phyloP scores from a whole-genome alignment of 2,113 vertebrate genomes.

The Corydoras maculifer region DNA sequence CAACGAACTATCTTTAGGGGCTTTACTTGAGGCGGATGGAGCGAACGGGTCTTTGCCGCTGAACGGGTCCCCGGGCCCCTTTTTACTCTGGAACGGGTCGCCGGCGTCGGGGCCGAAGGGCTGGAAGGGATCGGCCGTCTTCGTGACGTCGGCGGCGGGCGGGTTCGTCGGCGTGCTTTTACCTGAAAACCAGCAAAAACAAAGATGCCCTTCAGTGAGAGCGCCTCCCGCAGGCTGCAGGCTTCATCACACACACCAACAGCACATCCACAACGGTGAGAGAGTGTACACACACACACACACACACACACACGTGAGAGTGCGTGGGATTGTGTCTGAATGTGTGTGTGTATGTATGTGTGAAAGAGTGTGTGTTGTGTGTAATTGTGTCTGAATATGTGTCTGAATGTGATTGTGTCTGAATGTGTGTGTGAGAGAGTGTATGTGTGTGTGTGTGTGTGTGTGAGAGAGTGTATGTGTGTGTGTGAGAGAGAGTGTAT shows the following conservation, averaged over 20 bases:
- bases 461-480: no score
- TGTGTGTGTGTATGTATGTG: no score
- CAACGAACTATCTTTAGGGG: conserved; percentile 77
- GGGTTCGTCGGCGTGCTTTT: conserved; percentile 89
- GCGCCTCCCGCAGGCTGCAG: no score
- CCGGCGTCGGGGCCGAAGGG: conserved; percentile 77
- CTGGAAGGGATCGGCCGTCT: conserved; percentile 89
- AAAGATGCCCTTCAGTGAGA: background rate
- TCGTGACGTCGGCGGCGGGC: conserved; percentile 74
- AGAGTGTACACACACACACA: background rate
- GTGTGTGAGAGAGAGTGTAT: no score
- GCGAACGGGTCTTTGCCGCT: conserved; percentile 95
- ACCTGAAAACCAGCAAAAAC: conserved; percentile 72
- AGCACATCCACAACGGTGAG: background rate
- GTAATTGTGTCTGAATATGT: no score
- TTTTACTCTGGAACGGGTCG: conserved; percentile 91
- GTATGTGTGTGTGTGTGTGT: no score
- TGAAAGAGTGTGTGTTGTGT: no score
- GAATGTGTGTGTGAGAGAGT: no score
- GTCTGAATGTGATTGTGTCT: no score
- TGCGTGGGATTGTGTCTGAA: no score
- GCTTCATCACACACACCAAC: conserved; percentile 8
- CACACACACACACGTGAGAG: no score
- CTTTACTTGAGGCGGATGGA: conserved; percentile 85
- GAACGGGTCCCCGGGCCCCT: conserved; percentile 88